phyloP scores from a whole-genome alignment of 1,140 invertebrate genomes.

The Heliconius himera region DNA sequence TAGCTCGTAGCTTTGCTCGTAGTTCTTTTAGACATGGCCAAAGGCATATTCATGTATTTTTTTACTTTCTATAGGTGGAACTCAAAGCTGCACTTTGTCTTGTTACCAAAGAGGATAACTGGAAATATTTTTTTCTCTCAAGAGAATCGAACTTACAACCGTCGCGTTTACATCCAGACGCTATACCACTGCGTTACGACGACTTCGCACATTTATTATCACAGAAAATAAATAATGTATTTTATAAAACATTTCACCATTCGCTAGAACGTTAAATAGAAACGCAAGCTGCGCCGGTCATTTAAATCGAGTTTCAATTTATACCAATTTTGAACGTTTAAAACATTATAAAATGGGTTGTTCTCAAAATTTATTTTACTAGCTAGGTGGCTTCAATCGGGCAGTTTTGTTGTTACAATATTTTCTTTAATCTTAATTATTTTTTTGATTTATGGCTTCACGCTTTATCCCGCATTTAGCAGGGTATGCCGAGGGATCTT shows the following conservation, averaged over 20 bases:
- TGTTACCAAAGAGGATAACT: no score
- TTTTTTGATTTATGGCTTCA: background rate
- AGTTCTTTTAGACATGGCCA: no score
- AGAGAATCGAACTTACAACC: background rate
- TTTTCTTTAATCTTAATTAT: no score
- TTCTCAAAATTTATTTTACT: background rate
- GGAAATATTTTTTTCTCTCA: no score
- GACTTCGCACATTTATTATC: no score
- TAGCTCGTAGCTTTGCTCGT: no score
- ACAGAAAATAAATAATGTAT: background rate
- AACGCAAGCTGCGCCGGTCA: background rate
- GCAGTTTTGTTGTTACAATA: no score
- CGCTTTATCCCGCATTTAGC: background rate
- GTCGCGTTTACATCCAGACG: background rate
- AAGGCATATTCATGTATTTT: no score
- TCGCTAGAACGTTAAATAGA: background rate
- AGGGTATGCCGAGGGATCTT: background rate
- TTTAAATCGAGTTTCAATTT: constrained; percentile 7
- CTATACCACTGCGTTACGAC: no score
- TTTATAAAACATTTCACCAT: background rate
- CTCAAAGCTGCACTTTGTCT: no score
- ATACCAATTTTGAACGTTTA: background rate
- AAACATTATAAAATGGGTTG: background rate
- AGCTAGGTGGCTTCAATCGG: background rate
- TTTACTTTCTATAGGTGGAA: no score